Evolutionary conservation across 1,140 invertebrate species (phyloP).

Genomic region (Teleopsis dalmanni): DNA sequence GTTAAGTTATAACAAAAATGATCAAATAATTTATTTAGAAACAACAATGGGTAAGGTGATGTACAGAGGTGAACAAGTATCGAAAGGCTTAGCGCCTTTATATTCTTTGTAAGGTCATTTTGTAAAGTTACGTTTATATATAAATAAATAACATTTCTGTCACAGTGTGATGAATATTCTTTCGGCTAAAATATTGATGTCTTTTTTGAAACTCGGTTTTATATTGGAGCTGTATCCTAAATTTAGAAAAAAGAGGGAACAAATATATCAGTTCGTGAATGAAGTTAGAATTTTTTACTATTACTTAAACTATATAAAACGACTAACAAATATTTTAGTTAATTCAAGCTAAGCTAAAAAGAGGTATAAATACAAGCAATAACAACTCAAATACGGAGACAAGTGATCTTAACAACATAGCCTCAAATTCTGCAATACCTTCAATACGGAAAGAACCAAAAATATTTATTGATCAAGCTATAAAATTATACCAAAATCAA

Average conservation of each 20-base stretch:
- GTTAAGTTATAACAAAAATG: background rate
- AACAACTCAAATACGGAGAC: background rate
- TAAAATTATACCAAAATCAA: constrained; percentile 4
- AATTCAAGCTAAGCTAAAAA: background rate
- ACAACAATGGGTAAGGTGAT: constrained; percentile 10
- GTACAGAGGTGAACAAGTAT: constrained; percentile 5
- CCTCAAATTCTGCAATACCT: background rate
- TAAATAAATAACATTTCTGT: background rate
- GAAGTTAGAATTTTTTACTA: constrained; percentile 1
- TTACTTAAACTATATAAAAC: background rate
- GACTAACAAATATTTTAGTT: background rate
- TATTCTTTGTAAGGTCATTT: constrained; percentile 3
- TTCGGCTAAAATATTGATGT: background rate
- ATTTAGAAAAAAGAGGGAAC: background rate
- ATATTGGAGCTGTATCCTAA: background rate
- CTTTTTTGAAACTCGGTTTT: constrained; percentile 1
- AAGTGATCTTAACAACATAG: background rate
- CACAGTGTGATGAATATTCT: background rate
- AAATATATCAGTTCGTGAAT: background rate
- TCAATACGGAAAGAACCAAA: background rate
- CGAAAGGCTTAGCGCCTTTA: background rate
- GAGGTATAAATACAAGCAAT: background rate
- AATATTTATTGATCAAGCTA: constrained; percentile 4
- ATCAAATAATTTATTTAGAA: background rate
- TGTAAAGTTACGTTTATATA: background rate